These are phyloP conservation scores for Tanypteryx hageni DNA, from an alignment of 2,888 invertebrate genomes.

Conservation along the genomic window DNA sequence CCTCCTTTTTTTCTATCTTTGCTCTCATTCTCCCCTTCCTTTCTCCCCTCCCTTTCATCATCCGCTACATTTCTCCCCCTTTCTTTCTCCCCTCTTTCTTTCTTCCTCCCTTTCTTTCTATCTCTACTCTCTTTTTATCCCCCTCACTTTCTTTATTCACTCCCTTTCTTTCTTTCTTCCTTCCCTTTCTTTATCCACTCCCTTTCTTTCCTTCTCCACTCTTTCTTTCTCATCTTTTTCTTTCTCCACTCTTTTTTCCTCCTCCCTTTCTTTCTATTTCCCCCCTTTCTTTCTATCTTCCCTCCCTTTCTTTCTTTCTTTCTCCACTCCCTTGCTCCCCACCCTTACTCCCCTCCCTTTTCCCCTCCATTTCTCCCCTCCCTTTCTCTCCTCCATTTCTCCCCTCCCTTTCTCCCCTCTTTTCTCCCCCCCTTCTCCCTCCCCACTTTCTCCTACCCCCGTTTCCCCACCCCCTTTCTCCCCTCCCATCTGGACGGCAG, in stretches of 20 bases:
- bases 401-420: neutral
- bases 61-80: too few species aligned
- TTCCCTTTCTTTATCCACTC: neutral
- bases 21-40: constrained; percentile 2
- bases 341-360: neutral
- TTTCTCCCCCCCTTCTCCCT: neutral
- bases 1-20: too few species aligned
- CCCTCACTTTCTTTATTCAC: neutral
- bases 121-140: too few species aligned
- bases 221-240: neutral
- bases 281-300: too few species aligned
- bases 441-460: neutral
- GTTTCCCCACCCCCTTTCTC: neutral
- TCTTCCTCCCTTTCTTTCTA: neutral
- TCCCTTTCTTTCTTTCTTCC: neutral
- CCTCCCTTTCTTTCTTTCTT: neutral
- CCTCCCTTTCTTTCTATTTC: neutral
- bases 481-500: neutral
- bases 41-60: neutral
- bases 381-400: neutral
- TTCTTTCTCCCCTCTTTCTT: neutral
- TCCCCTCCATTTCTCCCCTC: neutral
- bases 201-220: neutral
- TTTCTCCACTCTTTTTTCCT: neutral
- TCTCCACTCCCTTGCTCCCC: neutral